A percentile compares a stretch with the other conserved stretches of the same genome.
These are phyloP conservation scores for Cylloceria caligata DNA, from an alignment of 2,888 invertebrate genomes.

Conservation along the genomic window DNA sequence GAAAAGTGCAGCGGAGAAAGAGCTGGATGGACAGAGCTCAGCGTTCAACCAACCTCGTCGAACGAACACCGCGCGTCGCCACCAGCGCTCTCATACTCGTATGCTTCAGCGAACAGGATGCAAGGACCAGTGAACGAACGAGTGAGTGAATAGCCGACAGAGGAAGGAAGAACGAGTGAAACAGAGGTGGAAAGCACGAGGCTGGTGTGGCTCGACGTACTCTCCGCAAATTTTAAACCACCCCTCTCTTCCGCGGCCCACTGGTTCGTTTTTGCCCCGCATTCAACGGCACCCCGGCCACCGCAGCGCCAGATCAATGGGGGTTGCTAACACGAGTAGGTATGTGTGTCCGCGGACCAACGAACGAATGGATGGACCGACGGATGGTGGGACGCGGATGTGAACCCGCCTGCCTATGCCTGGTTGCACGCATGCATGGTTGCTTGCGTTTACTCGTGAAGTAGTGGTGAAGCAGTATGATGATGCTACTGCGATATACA, in stretches of 20 bases:
- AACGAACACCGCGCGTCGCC: conserved; percentile 50
- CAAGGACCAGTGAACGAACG: conserved; percentile 57
- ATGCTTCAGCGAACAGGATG: conserved; percentile 52
- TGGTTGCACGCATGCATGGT: conserved; percentile 65
- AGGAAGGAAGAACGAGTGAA: conserved; percentile 56
- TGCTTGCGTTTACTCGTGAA: conserved; percentile 47
- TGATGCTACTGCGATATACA: conserved; percentile 32
- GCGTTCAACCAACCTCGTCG: conserved; percentile 51
- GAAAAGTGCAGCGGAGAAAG: conserved; percentile 34
- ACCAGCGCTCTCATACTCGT: conserved; percentile 22
- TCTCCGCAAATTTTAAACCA: conserved; percentile 82
- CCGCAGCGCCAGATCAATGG: conserved; percentile 83
- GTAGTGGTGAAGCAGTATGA: conserved; percentile 36
- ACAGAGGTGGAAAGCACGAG: conserved; percentile 58
- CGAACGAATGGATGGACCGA: conserved; percentile 59
- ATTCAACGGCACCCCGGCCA: conserved; percentile 72
- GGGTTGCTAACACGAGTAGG: conserved; percentile 83
- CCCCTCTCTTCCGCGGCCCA: conserved; percentile 69
- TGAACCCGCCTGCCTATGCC: conserved; percentile 72
- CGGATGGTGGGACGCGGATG: conserved; percentile 43
- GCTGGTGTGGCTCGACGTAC: conserved; percentile 75
- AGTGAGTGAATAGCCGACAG: conserved; percentile 48
- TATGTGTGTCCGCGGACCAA: conserved; percentile 77
- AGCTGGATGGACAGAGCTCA: neutral
- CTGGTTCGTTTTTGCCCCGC: conserved; percentile 81